Base-by-base conservation (phyloP, 2,113 vertebrate genomes). In the Herpailurus yagouaroundi region DNA sequence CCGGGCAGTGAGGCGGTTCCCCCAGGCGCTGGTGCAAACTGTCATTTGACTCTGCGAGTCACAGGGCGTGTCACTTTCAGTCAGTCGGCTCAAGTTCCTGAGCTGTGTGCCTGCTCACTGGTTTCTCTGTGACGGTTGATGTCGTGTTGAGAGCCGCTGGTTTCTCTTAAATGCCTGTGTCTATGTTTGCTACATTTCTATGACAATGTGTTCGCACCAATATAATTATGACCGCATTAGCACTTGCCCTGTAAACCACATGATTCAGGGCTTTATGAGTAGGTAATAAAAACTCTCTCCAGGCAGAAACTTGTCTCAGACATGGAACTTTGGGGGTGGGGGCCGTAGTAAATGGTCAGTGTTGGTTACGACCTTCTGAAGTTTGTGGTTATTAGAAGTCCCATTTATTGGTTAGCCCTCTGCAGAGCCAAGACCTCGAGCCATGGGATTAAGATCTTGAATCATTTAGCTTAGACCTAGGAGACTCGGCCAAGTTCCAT, bases 171-270 rank as follows among this genome's bases (percentile, higher is more conserved):
- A 91, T 64, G 94, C 84, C 82, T 38, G 5, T 95, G 77, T 82
- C 94, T 88, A 7, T 3, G 3, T 97, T 98, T 97, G 86, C 86
- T 95, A 45, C 84, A 91, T 73, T 89, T 57, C 92, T 89, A 41
- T 97, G 88, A 95, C 91, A 80, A 69, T 97, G 88, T 91, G 91
- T 96, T 98, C 97, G 79, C 97, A 97, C 96, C 96, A 97, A 93
- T 97, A 96, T 98, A 97, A 98, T 98, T 98, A 97, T 93, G 97
- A 95, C 93, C 97, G 92, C 97, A 97, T 98, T 98, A 98, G 94
- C 96, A 97, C 98, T 98, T 98, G 74, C 86, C 76, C 95, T 97
- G 77, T 97, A 98, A 98, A 98, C 71, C 29, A 5, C 41, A 94
- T 97, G 97, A 96, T 93, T 97, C 95, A 98, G 89, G 96, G 97